Percentiles rank a stretch among this genome's conserved stretches.
phyloP scores from a whole-genome alignment of 2,797 vertebrate species.

The Enteromius afrohamiltoni region DNA sequence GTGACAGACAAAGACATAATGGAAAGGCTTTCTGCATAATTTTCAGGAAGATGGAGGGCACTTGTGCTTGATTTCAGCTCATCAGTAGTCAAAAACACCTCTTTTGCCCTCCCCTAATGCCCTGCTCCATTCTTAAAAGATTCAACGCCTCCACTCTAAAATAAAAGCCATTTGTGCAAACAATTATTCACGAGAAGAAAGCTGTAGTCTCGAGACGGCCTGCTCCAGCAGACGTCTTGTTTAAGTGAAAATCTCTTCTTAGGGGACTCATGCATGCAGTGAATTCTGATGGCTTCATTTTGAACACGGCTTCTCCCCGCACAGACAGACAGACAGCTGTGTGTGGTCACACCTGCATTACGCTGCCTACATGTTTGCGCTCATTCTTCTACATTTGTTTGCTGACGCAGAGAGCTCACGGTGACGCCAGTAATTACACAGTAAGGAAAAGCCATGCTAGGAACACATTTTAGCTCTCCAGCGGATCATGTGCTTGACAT shows the following conservation, averaged over 20 bases:
- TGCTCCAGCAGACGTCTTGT: slow-evolving; percentile 29
- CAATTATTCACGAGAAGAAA: slow-evolving; percentile 33
- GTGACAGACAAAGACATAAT: slow-evolving; percentile 30
- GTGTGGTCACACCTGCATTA: slow-evolving; percentile 41
- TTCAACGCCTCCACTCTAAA: background rate
- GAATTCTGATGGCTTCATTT: slow-evolving; percentile 41
- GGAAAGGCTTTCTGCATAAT: slow-evolving; percentile 24
- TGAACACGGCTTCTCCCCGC: slow-evolving; percentile 41
- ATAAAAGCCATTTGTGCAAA: slow-evolving; percentile 32
- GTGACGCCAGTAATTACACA: slow-evolving; percentile 50
- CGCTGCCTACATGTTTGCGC: slow-evolving; percentile 19
- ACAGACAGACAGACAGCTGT: slow-evolving; percentile 52
- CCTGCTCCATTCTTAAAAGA: slow-evolving; percentile 9
- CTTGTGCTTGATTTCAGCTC: background rate
- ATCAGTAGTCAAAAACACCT: slow-evolving; percentile 21
- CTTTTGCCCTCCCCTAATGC: slow-evolving; percentile 15
- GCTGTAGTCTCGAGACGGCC: slow-evolving; percentile 21
- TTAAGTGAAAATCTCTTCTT: slow-evolving; percentile 44
- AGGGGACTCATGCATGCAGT: background rate
- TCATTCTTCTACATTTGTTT: slow-evolving; percentile 35
- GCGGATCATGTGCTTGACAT: slow-evolving; percentile 28
- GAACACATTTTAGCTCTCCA: slow-evolving; percentile 26
- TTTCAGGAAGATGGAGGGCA: background rate
- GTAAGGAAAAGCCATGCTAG: slow-evolving; percentile 20
- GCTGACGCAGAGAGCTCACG: slow-evolving; percentile 13